Evolutionary conservation across 1,140 invertebrate species (phyloP).

Genomic region (Caenorhabditis elegans): DNA sequence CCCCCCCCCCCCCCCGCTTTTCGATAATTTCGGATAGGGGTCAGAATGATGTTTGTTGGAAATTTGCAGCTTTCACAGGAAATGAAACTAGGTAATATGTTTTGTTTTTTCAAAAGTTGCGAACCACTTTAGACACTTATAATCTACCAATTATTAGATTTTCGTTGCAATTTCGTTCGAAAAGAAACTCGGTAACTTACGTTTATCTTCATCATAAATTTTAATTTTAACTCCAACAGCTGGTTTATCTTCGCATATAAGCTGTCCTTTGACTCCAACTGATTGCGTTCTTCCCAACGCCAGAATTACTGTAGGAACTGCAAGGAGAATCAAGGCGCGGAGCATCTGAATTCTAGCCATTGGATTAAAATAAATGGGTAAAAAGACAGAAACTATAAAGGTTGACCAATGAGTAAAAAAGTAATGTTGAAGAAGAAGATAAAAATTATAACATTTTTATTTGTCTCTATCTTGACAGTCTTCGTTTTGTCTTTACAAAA

Average conservation of each 20-base stretch:
- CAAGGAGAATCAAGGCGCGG: neutral
- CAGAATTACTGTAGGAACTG: neutral
- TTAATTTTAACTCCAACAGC: constrained; percentile 51
- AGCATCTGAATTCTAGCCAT: neutral
- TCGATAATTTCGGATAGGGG: too few species aligned
- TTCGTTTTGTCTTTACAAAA: neutral
- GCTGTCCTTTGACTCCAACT: constrained; percentile 27
- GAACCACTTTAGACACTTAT: too few species aligned
- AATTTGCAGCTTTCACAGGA: too few species aligned
- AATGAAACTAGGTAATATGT: too few species aligned
- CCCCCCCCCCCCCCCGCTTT: too few species aligned
- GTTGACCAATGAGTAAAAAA: neutral
- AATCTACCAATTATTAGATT: too few species aligned
- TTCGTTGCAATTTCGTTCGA: too few species aligned
- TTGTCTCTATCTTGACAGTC: neutral
- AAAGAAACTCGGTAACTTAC: too few species aligned
- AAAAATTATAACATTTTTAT: neutral
- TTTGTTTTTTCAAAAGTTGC: too few species aligned
- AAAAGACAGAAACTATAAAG: neutral
- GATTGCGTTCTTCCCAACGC: constrained; percentile 35
- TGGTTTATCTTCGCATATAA: constrained; percentile 42
- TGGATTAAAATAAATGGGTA: neutral
- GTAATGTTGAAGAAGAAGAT: neutral
- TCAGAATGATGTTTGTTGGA: too few species aligned
- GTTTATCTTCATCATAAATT: constrained; percentile 55